Conservation (phyloP, 1,140 invertebrate species). For the Drosophila ironensis region DNA sequence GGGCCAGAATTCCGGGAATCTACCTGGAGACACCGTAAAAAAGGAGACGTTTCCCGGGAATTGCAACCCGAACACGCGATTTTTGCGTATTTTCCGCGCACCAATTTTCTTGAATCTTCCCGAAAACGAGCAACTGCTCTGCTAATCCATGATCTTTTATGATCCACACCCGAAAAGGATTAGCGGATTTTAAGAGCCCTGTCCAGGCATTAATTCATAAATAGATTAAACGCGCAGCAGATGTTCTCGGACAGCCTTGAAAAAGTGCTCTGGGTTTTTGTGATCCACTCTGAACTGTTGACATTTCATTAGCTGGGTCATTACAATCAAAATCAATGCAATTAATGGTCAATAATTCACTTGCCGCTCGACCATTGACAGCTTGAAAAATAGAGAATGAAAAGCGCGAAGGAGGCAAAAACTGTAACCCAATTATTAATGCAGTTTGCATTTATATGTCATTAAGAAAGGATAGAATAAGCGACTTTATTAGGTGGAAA, state of each 20-base stretch:
- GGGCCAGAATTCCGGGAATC: constrained; percentile 23
- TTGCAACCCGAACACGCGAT: constrained; percentile 54
- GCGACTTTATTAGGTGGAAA: constrained; percentile 1
- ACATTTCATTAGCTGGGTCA: constrained; percentile 29
- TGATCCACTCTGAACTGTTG: neutral
- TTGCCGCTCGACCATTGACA: constrained; percentile 17
- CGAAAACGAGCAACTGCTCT: constrained; percentile 12
- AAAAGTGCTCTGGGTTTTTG: neutral
- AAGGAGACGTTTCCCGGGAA: constrained; percentile 42
- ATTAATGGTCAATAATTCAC: constrained; percentile 26
- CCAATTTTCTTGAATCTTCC: constrained; percentile 48
- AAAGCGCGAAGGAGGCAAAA: neutral
- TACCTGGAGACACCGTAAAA: constrained; percentile 3
- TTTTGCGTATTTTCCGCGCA: constrained; percentile 71
- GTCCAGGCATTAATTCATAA: constrained; percentile 64
- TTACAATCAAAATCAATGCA: constrained; percentile 38
- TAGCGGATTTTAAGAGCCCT: constrained; percentile 47
- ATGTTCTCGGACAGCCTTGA: constrained; percentile 20
- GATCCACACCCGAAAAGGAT: constrained; percentile 47
- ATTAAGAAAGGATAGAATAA: constrained; percentile 1
- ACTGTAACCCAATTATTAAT: constrained; percentile 9
- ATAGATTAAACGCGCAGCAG: constrained; percentile 68
- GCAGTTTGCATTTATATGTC: constrained; percentile 5
- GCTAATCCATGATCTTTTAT: constrained; percentile 47
- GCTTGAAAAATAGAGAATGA: neutral